Evolutionary conservation across 2,113 vertebrate genomes (phyloP).

Genomic region (Neolamprologus brichardi): DNA sequence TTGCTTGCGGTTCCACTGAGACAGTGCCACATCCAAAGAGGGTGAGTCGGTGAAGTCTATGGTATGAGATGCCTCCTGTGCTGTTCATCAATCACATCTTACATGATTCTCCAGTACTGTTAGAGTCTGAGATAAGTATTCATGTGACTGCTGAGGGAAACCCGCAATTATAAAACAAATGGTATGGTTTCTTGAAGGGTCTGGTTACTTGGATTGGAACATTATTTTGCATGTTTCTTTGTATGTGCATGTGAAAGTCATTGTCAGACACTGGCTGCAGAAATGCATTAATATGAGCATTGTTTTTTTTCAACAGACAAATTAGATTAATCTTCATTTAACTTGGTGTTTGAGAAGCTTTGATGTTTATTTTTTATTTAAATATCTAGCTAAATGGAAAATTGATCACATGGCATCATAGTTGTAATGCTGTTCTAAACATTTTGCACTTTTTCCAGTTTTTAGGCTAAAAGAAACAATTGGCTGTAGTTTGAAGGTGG

Average conservation of each 20-base stretch:
- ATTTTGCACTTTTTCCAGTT: background rate
- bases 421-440: background rate
- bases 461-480: background rate
- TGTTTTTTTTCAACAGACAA: background rate
- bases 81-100: background rate
- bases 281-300: background rate
- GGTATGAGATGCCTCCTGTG: background rate
- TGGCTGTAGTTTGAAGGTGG: background rate
- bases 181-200: background rate
- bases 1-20: conserved; percentile 34
- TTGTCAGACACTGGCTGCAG: background rate
- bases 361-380: background rate
- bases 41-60: background rate
- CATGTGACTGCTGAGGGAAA: background rate
- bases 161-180: background rate
- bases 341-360: background rate
- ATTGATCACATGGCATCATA: background rate
- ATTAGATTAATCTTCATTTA: background rate
- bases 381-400: background rate
- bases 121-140: background rate
- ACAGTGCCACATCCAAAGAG: background rate
- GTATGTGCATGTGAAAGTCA: background rate
- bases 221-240: background rate
- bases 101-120: background rate
- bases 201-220: background rate